Base-by-base conservation (phyloP, 2,888 invertebrate genomes). In the Agrotis puta region DNA sequence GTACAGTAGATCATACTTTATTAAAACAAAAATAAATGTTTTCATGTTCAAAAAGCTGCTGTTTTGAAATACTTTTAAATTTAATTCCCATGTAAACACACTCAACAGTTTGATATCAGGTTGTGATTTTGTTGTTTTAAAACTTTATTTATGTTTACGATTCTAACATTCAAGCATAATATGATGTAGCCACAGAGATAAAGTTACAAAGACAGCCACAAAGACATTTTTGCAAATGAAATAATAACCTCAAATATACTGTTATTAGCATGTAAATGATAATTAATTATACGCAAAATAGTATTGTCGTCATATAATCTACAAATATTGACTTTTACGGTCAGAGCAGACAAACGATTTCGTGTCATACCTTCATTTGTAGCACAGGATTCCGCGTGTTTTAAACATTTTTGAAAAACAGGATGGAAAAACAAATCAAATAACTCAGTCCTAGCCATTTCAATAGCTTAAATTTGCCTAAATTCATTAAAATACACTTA, bases 401-500 rank as follows among this genome's bases (percentile, higher is more conserved):
- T 94, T 84, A 96, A 91, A 87, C 96, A 96, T 91, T 96, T 96
- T 94, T 96, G 96, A 85, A 96, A 96, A 76, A 96, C 93, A 72
- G 96, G 96, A 89, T 96, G 96, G 77, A 96, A 96, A 91, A 96
- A 96, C 79, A 96, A 91, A 92, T 96, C 96, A 85, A 96, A 96
- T 82, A 96, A 90, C 87, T 96, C 96, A 86, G 94, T 95, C 88
- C 94, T 93, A 89, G 96, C 95, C 96, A 96, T 96, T 87, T 81
- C 85, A 88, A 90, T 83, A 85, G 88, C 87, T 86, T 87, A 85
- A 82, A 85, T 88, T 87, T 86, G 84, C 84, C 84, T 85, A 87
- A 85, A 90, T 88, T 89, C 90, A 93, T 82, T 92, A 84, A 87
- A 90, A 90, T 90, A 91, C 88, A 91, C 90, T 90, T 91, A 89